Base-by-base conservation (phyloP, 2,113 vertebrate species). In the Heterotis niloticus region DNA sequence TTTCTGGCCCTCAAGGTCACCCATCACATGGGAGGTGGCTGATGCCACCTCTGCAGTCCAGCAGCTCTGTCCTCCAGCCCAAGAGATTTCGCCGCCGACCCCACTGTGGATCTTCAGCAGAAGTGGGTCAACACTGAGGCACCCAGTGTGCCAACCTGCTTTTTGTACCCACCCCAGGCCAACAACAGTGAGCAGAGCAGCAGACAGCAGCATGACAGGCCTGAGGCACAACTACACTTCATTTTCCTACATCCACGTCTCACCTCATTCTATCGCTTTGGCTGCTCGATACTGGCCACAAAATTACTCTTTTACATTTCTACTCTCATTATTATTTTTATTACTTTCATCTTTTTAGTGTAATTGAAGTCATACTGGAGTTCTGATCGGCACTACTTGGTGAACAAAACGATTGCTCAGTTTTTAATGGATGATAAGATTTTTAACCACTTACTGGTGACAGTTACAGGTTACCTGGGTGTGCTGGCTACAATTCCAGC, bases 81-180 rank as follows among this genome's bases (percentile, higher is more conserved):
- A 7, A 7, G 7, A 44, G 34, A 7, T 7, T 44, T 44, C 34
- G 7, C 7, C 7, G 34, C 69, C 18, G 71, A 73, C 71, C 71
- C 51, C 64, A 56, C 26, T 71, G 68, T 79, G 57, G 28, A 18
- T 29, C 29, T 29, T 56, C 34, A 7, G 17, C 26, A 71, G 64
- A 79, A 79, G 77, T 79, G 71, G 77, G 77, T 79, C 77, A 72
- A 62, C 29, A 9, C 13, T 28, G 16, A 71, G 66, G 62, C 28
- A 44, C 76, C 51, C 52, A 7, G n/a, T 10, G 26, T 17, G 20
- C 16, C 51, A 17, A 24, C 44, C n/a, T 24, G 20, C 10, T 76
- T 16, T 59, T 28, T 34, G 18, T 59, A 34, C 23, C 56, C 20
- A 28, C 10, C 77, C 9, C 44, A 34, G 64, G 65, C 34, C 65